Base-by-base conservation (phyloP, 53 echinoderm and acorn worm species). In the Paelopatides confundens region DNA sequence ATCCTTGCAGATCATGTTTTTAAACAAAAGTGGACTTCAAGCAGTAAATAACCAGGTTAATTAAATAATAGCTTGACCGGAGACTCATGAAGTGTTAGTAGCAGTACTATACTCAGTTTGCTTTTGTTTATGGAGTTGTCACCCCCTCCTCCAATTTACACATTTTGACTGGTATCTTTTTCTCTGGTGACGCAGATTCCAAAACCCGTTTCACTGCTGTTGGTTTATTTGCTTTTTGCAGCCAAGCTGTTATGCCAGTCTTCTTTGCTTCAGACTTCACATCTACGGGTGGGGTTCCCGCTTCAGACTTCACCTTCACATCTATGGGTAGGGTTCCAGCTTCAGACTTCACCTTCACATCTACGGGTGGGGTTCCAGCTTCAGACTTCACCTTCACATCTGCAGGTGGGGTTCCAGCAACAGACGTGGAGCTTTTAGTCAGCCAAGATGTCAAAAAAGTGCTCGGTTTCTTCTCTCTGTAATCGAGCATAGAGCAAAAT, bases 381-480 rank as follows among this genome's bases (percentile, higher is more conserved):
- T 63, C 84, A 35, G 38, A 62, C 65, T 83, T 83, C 0, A 63
- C 28, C n/a, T n/a, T n/a, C n/a, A n/a, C n/a, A n/a, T n/a, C n/a
- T n/a, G n/a, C n/a, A n/a, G n/a, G n/a, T n/a, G 63, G 33, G 32
- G 14, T 23, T 35, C 21, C 38, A 12, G 35, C 31, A 9, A 0
- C 10, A 31, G 65, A 65, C 0, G 17, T 64, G 35, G 65, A 13
- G 7, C 53, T 35, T 81, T 51, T 81, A 18, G 33, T 83, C 12
- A 83, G 65, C 84, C 86, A 86, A 5, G 70, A 70, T 49, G 29
- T 69, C 68, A 86, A 49, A 51, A 86, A 69, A 50, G 69, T 86
- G 52, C 48, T 86, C 31, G 29, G 21, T 13, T 70, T 32, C 21
- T 66, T 35, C 64, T 63, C 37, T 35, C 38, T 40, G 24, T 9